These are phyloP conservation scores for Drosophila orena DNA, from an alignment of 1,140 invertebrate species.

Conservation along the genomic window DNA sequence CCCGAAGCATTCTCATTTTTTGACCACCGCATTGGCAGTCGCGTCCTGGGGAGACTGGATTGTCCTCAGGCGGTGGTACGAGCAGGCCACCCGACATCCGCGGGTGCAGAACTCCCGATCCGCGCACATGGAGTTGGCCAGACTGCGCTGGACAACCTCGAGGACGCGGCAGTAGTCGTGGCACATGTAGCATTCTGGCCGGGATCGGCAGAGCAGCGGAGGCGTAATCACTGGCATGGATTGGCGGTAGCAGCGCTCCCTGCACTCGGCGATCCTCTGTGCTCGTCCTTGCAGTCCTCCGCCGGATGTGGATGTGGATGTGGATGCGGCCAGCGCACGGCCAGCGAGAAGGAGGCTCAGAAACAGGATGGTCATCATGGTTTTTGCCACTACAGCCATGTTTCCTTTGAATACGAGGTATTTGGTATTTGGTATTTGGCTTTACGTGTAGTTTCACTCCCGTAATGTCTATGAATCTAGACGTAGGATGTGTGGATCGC, in stretches of 20 bases:
- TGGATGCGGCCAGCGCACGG: slow-evolving; percentile 40
- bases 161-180: slow-evolving; percentile 75
- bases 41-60: background rate
- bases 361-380: slow-evolving; percentile 2
- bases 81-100: slow-evolving; percentile 72
- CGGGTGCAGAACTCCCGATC: slow-evolving; percentile 65
- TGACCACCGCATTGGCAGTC: slow-evolving; percentile 42
- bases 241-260: slow-evolving; percentile 62
- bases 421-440: no score
- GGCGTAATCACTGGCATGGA: slow-evolving; percentile 12
- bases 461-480: no score
- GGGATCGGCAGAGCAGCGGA: slow-evolving; percentile 39
- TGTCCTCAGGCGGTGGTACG: slow-evolving; percentile 37
- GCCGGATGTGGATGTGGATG: no score
- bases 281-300: slow-evolving; percentile 1
- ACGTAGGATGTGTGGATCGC: slow-evolving; percentile 25
- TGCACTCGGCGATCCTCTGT: slow-evolving; percentile 50
- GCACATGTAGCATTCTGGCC: slow-evolving; percentile 76
- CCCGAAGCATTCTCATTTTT: slow-evolving; percentile 12
- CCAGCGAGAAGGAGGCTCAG: slow-evolving; percentile 6
- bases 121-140: slow-evolving; percentile 68
- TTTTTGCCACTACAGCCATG: slow-evolving; percentile 1
- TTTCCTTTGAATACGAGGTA: background rate
- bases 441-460: background rate
- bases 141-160: slow-evolving; percentile 43